Evolutionary conservation across 2,888 invertebrate species (phyloP).

Genomic region (Apocheima hispidaria): DNA sequence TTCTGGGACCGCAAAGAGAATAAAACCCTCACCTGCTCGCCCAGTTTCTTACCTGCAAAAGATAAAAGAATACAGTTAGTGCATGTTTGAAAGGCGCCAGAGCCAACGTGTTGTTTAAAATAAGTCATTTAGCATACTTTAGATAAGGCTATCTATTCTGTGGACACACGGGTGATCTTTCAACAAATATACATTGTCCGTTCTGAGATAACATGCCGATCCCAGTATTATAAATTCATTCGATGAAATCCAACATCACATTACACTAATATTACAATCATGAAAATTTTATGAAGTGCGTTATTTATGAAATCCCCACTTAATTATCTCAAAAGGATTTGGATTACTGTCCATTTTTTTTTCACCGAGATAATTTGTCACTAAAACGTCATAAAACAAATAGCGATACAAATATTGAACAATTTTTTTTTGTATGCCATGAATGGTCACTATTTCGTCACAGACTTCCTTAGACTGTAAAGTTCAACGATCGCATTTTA

Average conservation of each 20-base stretch:
- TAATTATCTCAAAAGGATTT: too few species aligned
- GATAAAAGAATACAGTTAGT: conserved; percentile 68
- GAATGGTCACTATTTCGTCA: neutral
- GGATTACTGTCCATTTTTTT: too few species aligned
- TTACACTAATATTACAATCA: too few species aligned
- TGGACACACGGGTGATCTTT: conserved; percentile 28
- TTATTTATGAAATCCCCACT: too few species aligned
- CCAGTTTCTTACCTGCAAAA: conserved; percentile 77
- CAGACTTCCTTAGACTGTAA: neutral
- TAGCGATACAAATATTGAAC: too few species aligned
- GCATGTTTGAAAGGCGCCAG: conserved; percentile 37
- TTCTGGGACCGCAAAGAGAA: conserved; percentile 64
- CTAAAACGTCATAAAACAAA: too few species aligned
- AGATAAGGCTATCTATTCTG: conserved; percentile 33
- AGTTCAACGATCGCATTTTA: conserved; percentile 14
- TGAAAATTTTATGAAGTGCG: too few species aligned
- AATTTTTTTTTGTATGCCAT: neutral
- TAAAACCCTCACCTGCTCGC: conserved; percentile 70
- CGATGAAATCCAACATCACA: too few species aligned
- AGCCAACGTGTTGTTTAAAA: conserved; percentile 39
- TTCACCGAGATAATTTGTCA: too few species aligned
- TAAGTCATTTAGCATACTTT: conserved; percentile 40
- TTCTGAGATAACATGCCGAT: conserved; percentile 13
- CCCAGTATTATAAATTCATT: neutral
- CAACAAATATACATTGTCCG: conserved; percentile 12